These are phyloP conservation scores for Lepidocolaptes lacrymiger DNA, from an alignment of 2,797 vertebrate species.

Conservation along the genomic window DNA sequence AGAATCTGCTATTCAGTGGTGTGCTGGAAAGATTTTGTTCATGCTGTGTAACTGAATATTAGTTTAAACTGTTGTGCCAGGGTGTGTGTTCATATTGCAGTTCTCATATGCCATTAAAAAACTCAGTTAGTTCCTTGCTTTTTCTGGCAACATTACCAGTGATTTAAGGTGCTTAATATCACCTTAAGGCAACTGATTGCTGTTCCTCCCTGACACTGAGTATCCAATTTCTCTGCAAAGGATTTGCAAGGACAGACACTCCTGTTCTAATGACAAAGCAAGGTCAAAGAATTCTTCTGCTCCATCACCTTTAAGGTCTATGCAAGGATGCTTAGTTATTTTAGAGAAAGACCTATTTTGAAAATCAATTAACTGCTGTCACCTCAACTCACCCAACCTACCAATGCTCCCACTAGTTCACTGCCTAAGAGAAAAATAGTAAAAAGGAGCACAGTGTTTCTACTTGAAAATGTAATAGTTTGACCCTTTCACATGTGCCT, in stretches of 20 bases:
- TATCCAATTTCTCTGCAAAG: background rate
- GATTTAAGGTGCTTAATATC: background rate
- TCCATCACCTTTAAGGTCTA: background rate
- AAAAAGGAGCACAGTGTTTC: background rate
- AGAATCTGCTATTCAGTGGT: background rate
- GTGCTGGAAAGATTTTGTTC: background rate
- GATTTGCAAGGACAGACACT: background rate
- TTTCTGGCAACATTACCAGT: background rate
- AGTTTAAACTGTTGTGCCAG: background rate
- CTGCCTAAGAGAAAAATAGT: background rate
- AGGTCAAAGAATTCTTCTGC: background rate
- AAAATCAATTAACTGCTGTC: background rate
- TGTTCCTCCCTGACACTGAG: background rate
- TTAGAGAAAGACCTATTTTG: background rate
- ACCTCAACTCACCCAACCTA: background rate
- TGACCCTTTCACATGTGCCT: fast-evolving
- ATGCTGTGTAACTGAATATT: background rate
- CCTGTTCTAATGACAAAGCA: background rate
- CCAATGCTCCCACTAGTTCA: background rate
- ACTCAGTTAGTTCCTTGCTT: background rate
- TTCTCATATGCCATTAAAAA: background rate
- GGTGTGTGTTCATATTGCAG: background rate
- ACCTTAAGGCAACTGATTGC: background rate
- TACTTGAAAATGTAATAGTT: background rate
- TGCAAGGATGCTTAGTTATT: background rate